Percentiles rank a stretch among this genome's conserved stretches.
phyloP scores from a whole-genome alignment of 2,888 invertebrate species.

The Caenorhabditis sp. region DNA sequence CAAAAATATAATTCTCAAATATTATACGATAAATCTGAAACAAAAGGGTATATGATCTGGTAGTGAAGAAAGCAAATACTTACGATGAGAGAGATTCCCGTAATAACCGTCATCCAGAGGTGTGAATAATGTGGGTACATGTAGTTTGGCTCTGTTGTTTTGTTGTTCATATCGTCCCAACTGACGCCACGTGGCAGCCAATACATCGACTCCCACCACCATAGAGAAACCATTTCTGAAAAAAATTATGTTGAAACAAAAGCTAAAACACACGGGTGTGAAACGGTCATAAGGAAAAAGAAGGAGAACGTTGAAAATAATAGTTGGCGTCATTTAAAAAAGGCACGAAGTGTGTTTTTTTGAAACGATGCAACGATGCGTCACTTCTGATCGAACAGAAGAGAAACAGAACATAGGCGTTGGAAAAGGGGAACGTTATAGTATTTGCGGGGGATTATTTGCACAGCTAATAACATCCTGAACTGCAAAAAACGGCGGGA shows the following conservation, averaged over 20 bases:
- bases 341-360: conserved; percentile 22
- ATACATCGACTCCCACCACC: conserved; percentile 73
- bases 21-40: conserved; percentile 58
- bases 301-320: not conserved
- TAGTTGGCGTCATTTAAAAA: not conserved
- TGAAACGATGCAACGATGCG: conserved; percentile 19
- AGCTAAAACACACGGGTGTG: not conserved
- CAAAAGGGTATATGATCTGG: not conserved
- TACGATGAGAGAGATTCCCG: conserved; percentile 67
- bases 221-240: conserved; percentile 47
- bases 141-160: conserved; percentile 41
- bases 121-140: conserved; percentile 74
- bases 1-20: conserved; percentile 57
- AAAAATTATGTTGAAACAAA: not conserved
- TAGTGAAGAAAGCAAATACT: conserved; percentile 12
- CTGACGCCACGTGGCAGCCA: conserved; percentile 80
- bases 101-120: conserved; percentile 70
- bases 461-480: conserved; percentile 18
- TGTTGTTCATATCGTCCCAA: conserved; percentile 76
- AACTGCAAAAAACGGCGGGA: conserved; percentile 51
- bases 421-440: conserved; percentile 19
- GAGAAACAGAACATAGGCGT: conserved; percentile 15
- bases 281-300: no score
- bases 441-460: conserved; percentile 4
- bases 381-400: conserved; percentile 37